Base-by-base conservation (phyloP, 1,140 invertebrate species). In the Notospermus geniculatus region DNA sequence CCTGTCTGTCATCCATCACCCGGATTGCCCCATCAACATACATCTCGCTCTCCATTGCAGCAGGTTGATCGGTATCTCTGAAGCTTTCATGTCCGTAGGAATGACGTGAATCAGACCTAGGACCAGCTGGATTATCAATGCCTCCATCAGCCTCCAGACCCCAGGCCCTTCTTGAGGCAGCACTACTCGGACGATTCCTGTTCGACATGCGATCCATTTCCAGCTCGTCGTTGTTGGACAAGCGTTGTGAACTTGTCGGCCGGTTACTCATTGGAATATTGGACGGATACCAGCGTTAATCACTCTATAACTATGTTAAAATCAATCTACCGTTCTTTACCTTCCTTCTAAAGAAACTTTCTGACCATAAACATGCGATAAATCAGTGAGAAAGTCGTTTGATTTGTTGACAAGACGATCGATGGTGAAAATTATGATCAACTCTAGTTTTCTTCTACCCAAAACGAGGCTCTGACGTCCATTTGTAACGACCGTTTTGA, bases 141-240 rank as follows among this genome's bases (percentile, higher is more conserved):
- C 59, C 57, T 4, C 25, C 45, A 30, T 58, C 60, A 41, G n/a
- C n/a, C n/a, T 61, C 60, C 43, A 66, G 64, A 17, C 53, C 66
- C 77, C 77, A 77, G 22, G 77, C 77, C 28, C 63, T 69, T 19
- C 74, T 64, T 11, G 76, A 76, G 56, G 69, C 69, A 23, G 67
- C 73, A 63, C 77, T 79, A 11, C 46, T 43, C 23, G 77, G 75
- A 29, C 73, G 65, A 22, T 56, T 46, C 57, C 56, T 58, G 58
- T 62, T 27, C 53, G 32, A 28, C 39, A 58, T 39, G 27, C 54
- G 22, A 30, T 36, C 45, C 32, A 62, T 58, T 29, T 62, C 43
- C 17, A 50, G 22, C n/a, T 28, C 54, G 56, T 63, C 45, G 23
- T 45, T 39, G 17, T 46, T 30, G 22, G 43, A 29, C 32, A 57